A percentile compares a stretch with the other conserved stretches of the same genome.
These are phyloP conservation scores for Petrolisthes manimaculis DNA, from an alignment of 2,888 invertebrate genomes.

Conservation along the genomic window DNA sequence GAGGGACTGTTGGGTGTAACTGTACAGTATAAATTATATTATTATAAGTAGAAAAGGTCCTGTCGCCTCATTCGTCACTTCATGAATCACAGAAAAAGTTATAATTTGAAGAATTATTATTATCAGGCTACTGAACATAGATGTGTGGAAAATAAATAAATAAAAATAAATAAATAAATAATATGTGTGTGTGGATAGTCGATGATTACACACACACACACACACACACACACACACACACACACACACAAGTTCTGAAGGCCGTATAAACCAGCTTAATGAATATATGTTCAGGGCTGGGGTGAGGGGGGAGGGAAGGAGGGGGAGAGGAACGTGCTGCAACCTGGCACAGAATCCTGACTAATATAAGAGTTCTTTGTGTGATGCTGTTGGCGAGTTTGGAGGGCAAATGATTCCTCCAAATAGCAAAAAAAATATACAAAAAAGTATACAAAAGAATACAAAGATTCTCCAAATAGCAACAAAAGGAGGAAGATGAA, in stretches of 20 bases:
- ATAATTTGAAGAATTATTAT: neutral
- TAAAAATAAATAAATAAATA: no score
- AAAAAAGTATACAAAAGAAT: no score
- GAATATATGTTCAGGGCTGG: neutral
- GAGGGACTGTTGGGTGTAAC: no score
- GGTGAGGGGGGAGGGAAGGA: neutral
- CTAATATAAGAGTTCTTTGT: no score
- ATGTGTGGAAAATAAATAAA: neutral
- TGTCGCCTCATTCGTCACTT: neutral
- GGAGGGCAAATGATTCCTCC: no score
- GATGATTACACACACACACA: neutral
- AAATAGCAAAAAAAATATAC: no score
- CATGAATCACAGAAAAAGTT: neutral
- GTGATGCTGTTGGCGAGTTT: no score
- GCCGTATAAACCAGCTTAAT: neutral
- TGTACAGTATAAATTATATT: no score
- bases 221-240: constrained; percentile 1
- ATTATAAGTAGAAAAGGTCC: no score
- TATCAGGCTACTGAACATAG: neutral
- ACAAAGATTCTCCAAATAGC: neutral
- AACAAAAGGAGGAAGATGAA: neutral
- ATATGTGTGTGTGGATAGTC: neutral
- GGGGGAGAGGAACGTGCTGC: no score
- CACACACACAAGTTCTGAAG: no score
- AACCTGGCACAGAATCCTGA: no score